Percentiles rank a stretch among this genome's conserved stretches.
Evolutionary conservation across 2,888 invertebrate species (phyloP).

Genomic region (Nomada flava): DNA sequence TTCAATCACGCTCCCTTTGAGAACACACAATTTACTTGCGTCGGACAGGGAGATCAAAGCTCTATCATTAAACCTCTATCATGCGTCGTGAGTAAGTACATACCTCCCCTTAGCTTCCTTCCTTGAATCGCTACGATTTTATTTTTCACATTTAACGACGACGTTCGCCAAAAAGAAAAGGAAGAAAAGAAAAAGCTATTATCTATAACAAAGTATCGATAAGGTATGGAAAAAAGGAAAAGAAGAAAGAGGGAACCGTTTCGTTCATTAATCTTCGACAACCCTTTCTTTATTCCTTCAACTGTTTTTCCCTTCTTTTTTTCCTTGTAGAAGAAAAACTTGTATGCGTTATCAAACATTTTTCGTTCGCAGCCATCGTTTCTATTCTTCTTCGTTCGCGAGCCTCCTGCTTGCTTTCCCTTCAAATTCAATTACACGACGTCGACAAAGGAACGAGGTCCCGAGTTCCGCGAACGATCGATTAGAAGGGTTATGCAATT

Average conservation of each 20-base stretch:
- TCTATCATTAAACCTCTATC: slow-evolving; percentile 8
- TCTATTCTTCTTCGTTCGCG: neutral
- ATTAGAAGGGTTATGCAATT: slow-evolving; percentile 56
- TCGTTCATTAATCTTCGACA: too few species aligned
- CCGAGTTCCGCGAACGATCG: slow-evolving; percentile 56
- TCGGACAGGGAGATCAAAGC: slow-evolving; percentile 55
- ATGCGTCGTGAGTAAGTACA: slow-evolving; percentile 32
- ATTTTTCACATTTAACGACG: too few species aligned
- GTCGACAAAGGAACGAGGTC: slow-evolving; percentile 52
- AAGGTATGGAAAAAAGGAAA: too few species aligned
- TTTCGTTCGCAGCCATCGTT: neutral
- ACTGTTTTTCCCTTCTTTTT: neutral
- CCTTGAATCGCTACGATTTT: slow-evolving; percentile 20
- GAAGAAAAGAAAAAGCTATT: neutral
- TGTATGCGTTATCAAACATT: neutral
- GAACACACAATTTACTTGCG: slow-evolving; percentile 53
- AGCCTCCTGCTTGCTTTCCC: slow-evolving; percentile 43
- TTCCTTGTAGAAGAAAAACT: neutral
- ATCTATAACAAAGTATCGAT: too few species aligned
- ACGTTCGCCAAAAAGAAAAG: neutral
- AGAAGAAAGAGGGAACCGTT: too few species aligned
- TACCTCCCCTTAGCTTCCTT: slow-evolving; percentile 43
- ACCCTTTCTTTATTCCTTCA: too few species aligned
- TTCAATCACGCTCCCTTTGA: slow-evolving; percentile 67
- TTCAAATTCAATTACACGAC: slow-evolving; percentile 56